These are phyloP conservation scores for Callipepla squamata DNA, from an alignment of 2,113 vertebrate species.

Conservation along the genomic window DNA sequence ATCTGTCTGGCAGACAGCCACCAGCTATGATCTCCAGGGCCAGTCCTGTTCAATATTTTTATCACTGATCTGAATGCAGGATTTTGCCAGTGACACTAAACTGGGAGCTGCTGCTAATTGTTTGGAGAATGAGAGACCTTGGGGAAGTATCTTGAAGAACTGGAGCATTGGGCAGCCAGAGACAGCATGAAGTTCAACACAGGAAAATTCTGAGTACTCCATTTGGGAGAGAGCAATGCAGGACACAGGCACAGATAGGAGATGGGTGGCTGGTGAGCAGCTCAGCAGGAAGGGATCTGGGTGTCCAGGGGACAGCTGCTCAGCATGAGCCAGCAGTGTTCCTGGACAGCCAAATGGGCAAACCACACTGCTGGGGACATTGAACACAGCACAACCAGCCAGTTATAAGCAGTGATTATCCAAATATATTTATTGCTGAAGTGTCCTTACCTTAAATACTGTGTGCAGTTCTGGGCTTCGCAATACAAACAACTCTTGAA, in stretches of 20 bases:
- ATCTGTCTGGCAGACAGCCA: not conserved
- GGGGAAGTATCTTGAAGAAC: not conserved
- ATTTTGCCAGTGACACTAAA: not conserved
- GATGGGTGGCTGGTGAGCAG: not conserved
- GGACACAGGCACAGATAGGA: not conserved
- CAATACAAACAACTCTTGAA: not conserved
- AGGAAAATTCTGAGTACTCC: not conserved
- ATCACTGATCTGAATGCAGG: not conserved
- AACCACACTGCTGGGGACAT: not conserved
- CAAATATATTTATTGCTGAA: no score
- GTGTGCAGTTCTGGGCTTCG: not conserved
- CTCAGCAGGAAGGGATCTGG: not conserved
- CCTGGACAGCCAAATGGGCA: not conserved
- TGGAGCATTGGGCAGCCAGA: not conserved
- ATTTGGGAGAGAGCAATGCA: not conserved
- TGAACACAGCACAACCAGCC: not conserved
- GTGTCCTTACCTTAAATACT: not conserved
- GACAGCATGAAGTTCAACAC: not conserved
- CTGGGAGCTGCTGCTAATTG: not conserved
- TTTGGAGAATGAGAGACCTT: not conserved
- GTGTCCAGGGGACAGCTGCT: not conserved
- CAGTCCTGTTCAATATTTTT: not conserved
- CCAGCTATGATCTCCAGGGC: not conserved
- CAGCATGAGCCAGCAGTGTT: not conserved
- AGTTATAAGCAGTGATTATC: not conserved